Conservation (phyloP, 2,888 invertebrate species). For the Macrophya annulata region DNA sequence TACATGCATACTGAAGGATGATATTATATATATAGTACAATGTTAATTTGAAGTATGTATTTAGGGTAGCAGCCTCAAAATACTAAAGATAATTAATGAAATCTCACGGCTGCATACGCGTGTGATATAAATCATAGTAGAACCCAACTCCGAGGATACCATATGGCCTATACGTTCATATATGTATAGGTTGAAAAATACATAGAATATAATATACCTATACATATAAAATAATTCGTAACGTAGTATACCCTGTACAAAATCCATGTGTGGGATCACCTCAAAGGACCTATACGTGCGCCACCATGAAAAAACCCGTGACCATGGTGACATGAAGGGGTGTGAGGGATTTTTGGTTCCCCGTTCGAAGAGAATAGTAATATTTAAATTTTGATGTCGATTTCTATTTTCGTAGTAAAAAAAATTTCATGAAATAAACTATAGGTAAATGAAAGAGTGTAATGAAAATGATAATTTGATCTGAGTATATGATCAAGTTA, state of each 20-base stretch:
- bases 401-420: not conserved
- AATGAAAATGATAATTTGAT: not conserved
- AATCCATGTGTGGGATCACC: slow-evolving; percentile 35
- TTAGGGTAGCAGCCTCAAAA: not conserved
- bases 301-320: slow-evolving; percentile 62
- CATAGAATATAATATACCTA: not conserved
- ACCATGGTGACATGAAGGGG: slow-evolving; percentile 64
- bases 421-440: not conserved
- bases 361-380: not conserved
- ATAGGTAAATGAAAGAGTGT: not conserved
- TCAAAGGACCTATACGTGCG: slow-evolving; percentile 63
- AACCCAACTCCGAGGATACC: slow-evolving; percentile 61
- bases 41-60: not conserved
- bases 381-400: not conserved
- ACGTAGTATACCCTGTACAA: not conserved
- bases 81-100: slow-evolving; percentile 69
- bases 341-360: not conserved
- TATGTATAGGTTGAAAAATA: slow-evolving; percentile 16
- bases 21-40: not conserved
- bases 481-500: not conserved
- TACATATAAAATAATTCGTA: not conserved
- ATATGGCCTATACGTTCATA: slow-evolving; percentile 66
- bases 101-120: slow-evolving; percentile 66
- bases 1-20: not conserved
- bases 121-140: slow-evolving; percentile 71